phyloP scores from a whole-genome alignment of 2,113 vertebrate species.

The Pantherophis guttatus region DNA sequence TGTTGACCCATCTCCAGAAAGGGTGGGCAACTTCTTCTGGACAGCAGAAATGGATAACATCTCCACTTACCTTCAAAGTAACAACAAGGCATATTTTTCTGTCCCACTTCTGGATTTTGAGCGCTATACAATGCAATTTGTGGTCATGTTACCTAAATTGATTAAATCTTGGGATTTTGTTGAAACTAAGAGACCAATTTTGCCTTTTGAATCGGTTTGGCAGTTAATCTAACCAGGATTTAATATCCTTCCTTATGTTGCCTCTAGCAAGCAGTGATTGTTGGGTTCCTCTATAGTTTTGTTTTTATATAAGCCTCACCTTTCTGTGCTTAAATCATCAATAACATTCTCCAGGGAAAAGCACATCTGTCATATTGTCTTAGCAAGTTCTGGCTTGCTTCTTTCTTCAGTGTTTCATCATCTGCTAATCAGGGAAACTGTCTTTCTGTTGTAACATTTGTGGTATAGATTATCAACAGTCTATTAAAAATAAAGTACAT shows the following conservation, averaged over 20 bases:
- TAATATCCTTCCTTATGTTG: neutral
- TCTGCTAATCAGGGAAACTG: neutral
- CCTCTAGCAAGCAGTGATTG: neutral
- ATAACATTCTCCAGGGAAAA: neutral
- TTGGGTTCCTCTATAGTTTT: neutral
- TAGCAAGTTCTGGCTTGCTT: neutral
- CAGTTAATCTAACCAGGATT: neutral
- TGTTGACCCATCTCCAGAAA: neutral
- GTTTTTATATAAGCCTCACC: neutral
- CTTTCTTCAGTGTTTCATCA: neutral
- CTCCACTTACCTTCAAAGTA: neutral
- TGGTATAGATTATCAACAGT: neutral
- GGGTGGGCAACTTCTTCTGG: neutral
- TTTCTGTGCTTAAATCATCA: neutral
- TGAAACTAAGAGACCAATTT: neutral
- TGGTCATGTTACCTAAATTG: neutral
- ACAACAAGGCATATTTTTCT: neutral
- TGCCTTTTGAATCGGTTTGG: neutral
- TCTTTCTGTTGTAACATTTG: constrained; percentile 3
- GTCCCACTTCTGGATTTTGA: neutral
- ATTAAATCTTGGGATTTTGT: neutral
- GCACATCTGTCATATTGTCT: neutral
- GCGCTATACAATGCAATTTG: neutral
- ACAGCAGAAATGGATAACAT: neutral
- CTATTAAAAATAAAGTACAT: constrained; percentile 20